A percentile compares a stretch with the other conserved stretches of the same genome.
Evolutionary conservation across 2,888 invertebrate species (phyloP).

Genomic region (Hedychridium roseum): DNA sequence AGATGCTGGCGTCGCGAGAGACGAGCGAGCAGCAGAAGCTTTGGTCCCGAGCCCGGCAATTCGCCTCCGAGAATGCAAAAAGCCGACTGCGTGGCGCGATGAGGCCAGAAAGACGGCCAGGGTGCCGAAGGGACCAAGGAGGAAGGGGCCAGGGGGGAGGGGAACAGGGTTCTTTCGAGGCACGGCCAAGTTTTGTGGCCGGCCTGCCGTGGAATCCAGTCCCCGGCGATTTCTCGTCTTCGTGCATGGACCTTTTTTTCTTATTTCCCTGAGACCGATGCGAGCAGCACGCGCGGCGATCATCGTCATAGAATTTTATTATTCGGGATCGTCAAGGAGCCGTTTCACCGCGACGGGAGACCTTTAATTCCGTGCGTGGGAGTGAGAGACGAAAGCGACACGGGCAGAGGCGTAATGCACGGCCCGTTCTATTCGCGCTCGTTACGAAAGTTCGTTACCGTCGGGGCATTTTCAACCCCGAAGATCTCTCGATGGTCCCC

Average conservation of each 20-base stretch:
- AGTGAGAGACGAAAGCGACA: neutral
- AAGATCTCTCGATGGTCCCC: constrained; percentile 38
- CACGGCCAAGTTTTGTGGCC: constrained; percentile 52
- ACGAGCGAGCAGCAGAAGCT: constrained; percentile 8
- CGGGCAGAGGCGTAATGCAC: constrained; percentile 6
- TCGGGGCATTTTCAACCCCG: constrained; percentile 41
- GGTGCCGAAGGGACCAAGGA: neutral
- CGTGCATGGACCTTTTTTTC: neutral
- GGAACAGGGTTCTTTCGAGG: constrained; percentile 49
- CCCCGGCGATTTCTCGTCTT: constrained; percentile 49
- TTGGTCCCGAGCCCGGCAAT: constrained; percentile 27
- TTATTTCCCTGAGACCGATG: neutral
- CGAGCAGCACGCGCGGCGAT: neutral
- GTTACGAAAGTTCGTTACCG: constrained; percentile 43
- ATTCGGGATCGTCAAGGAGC: too few relatives aligned
- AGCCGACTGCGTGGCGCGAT: too few relatives aligned
- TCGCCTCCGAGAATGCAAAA: constrained; percentile 36
- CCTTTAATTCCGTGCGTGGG: constrained; percentile 31
- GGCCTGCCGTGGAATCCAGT: constrained; percentile 49
- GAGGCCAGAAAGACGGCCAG: too few relatives aligned
- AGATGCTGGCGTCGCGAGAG: neutral
- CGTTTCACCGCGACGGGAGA: too few relatives aligned
- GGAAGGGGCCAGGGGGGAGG: constrained; percentile 16
- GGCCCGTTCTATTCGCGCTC: constrained; percentile 24
- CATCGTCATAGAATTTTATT: constrained; percentile 21